Percentiles rank a stretch among this genome's conserved stretches.
phyloP scores from a whole-genome alignment of 2,888 invertebrate species.

The Apotomis capreana region DNA sequence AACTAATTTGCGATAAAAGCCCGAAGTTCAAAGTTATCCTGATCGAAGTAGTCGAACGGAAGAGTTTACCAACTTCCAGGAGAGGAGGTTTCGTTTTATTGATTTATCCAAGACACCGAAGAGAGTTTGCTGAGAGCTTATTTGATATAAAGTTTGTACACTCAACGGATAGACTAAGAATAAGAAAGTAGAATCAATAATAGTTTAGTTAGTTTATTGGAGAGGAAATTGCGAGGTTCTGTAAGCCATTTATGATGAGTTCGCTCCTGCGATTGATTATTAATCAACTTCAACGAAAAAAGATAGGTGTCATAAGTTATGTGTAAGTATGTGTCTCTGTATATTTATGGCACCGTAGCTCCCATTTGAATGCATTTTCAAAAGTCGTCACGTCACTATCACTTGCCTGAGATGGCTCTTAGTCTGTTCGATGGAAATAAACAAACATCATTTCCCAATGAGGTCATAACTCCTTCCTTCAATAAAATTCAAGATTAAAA shows the following conservation, averaged over 20 bases:
- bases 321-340: too few species aligned
- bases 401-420: too few species aligned
- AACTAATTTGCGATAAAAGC: neutral
- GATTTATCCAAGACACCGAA: conserved; percentile 27
- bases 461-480: too few species aligned
- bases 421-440: too few species aligned
- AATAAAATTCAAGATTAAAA: too few species aligned
- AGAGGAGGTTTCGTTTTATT: conserved; percentile 27
- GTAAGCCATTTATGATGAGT: neutral
- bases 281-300: too few species aligned
- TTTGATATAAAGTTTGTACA: conserved; percentile 23
- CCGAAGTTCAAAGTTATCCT: conserved; percentile 25
- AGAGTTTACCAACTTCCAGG: conserved; percentile 23
- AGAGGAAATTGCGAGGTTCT: neutral
- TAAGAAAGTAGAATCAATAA: conserved; percentile 8
- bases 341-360: too few species aligned
- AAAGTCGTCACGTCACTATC: too few species aligned
- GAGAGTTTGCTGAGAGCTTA: conserved; percentile 28
- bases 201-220: conserved; percentile 6
- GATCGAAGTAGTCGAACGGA: conserved; percentile 22
- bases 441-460: too few species aligned
- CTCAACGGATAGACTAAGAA: conserved; percentile 8
- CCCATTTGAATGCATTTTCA: too few species aligned
- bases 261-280: neutral
- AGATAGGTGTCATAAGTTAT: too few species aligned